Evolutionary conservation across 2,888 invertebrate species (phyloP), one percentile per base, ranked within the genome.

Genomic region (Polydrusus tereticollis): DNA sequence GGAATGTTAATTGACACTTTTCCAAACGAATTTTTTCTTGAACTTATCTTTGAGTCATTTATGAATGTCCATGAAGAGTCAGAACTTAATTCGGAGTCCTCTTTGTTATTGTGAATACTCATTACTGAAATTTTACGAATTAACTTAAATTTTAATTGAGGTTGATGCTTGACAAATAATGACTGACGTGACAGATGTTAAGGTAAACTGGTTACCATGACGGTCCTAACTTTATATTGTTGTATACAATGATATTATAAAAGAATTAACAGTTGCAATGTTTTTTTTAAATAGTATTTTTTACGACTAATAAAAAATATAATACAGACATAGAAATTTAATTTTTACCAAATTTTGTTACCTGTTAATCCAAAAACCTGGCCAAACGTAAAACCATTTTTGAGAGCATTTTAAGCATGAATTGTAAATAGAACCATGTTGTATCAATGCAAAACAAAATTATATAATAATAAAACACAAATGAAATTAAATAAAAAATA

Each of bases 1-100:
- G 43, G 10, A 3, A n/a, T 26, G 23, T 62, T 38, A 36, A 29
- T n/a, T n/a, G 7, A 8, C 5, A 50, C 50, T 23, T 52, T 69
- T 52, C 36, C 69, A 0, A 45, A 16, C 0, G 73, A 69, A 21
- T 26, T 60, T 4, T 41, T 47, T 29, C 8, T 23, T 12, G 68
- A 60, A 12, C 29, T 23, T 4, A 43, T 41, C 6, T 36, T 14
- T 26, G 70, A 62, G 12, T 47, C 41, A 33, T 73, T 62, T 18
- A 74, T 23, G 33, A 74, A 6, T 21, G 68, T 68, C 74, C 74
- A 74, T n/a, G 74, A 74, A 18, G 71, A 68, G 38, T 74, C 71
- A 10, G 68, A 65, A 47, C 68, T 68, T n/a, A 69, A n/a, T 16
- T 71, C 69, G 7, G 65, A 55, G 29, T 69, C 67, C 16, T 55